These are phyloP conservation scores for Epinephelus moara DNA, from an alignment of 2,113 vertebrate species.

Conservation along the genomic window DNA sequence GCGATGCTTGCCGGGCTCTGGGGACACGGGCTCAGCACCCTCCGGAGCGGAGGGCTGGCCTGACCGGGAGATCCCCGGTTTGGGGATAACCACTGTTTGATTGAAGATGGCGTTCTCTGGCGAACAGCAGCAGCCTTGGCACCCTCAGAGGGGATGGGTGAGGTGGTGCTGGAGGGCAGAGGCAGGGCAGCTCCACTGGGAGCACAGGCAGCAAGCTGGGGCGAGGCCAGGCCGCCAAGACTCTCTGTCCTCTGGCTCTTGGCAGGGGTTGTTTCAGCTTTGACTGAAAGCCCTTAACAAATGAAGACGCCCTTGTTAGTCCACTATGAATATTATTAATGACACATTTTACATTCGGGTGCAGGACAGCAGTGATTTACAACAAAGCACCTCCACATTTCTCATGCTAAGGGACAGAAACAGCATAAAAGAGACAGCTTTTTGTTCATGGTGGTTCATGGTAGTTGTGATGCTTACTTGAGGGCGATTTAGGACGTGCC, in stretches of 20 bases:
- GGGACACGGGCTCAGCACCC: conserved; percentile 86
- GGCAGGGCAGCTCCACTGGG: conserved; percentile 89
- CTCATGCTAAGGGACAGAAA: background rate
- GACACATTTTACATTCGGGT: background rate
- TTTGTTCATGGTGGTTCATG: background rate
- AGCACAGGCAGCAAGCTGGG: conserved; percentile 88
- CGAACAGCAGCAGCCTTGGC: conserved; percentile 56
- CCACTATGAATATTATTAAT: background rate
- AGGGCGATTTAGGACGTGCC: conserved; percentile 83
- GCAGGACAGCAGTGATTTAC: conserved; percentile 1
- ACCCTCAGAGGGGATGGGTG: conserved; percentile 54
- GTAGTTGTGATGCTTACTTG: conserved; percentile 26
- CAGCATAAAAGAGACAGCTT: background rate
- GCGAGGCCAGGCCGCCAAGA: conserved; percentile 79
- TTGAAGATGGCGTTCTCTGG: conserved; percentile 82
- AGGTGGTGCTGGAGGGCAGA: conserved; percentile 87
- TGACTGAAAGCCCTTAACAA: conserved; percentile 51
- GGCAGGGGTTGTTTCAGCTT: conserved; percentile 84
- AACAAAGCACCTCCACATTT: background rate
- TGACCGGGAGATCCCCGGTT: conserved; percentile 71
- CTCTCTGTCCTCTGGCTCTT: conserved; percentile 81
- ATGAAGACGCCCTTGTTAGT: conserved; percentile 12
- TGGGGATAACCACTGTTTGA: conserved; percentile 89
- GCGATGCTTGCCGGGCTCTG: conserved; percentile 72
- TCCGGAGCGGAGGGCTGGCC: conserved; percentile 76